These are phyloP conservation scores for Phalacrocorax carbo DNA, from an alignment of 2,113 vertebrate genomes.

Conservation along the genomic window DNA sequence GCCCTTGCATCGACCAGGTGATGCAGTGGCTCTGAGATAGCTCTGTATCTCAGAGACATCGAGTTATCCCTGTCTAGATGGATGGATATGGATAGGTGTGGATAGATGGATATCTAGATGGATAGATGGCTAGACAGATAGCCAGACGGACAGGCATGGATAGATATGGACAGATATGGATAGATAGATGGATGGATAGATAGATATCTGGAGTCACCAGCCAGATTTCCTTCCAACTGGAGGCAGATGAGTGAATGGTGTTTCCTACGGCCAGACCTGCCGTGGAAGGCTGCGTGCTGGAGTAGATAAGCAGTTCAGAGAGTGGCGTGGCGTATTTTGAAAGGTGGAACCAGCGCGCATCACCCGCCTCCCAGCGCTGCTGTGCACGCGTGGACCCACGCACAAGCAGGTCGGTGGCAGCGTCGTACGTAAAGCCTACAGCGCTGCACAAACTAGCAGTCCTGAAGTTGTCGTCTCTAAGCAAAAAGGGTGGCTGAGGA, in stretches of 20 bases:
- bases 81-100: neutral
- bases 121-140: too few species aligned
- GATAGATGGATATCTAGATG: too few species aligned
- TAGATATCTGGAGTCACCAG: fast-evolving
- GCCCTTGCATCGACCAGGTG: fast-evolving
- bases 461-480: neutral
- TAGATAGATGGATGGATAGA: too few species aligned
- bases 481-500: neutral
- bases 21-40: neutral
- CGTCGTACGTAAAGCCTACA: neutral
- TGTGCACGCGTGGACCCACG: fast-evolving
- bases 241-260: neutral
- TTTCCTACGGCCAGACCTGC: neutral
- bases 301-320: neutral
- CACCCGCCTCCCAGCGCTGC: fast-evolving
- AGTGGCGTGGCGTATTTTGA: fast-evolving
- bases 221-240: neutral
- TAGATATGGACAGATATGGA: too few species aligned
- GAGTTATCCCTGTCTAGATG: neutral
- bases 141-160: neutral
- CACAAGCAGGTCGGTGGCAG: too few species aligned
- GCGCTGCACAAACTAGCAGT: fast-evolving
- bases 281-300: fast-evolving
- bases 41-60: fast-evolving
- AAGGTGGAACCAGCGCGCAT: neutral